These are phyloP conservation scores for Psittacula cyanocephala DNA, from an alignment of 2,113 vertebrate species.

Conservation along the genomic window DNA sequence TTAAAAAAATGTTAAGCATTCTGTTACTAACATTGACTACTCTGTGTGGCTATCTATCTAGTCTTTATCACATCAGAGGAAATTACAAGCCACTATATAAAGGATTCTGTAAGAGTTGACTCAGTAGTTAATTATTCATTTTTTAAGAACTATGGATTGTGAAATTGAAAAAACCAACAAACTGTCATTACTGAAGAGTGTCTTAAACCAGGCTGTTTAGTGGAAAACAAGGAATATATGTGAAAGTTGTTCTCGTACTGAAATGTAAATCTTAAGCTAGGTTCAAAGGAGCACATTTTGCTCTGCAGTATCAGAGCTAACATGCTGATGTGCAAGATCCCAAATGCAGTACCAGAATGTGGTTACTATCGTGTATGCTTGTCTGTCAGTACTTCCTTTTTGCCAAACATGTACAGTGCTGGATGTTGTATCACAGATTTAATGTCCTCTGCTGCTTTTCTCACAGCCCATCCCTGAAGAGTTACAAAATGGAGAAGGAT, in stretches of 20 bases:
- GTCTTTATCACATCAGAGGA: background rate
- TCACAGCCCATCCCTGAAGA: constrained; percentile 91
- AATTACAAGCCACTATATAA: background rate
- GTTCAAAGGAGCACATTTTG: background rate
- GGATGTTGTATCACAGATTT: background rate
- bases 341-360: background rate
- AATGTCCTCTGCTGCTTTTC: background rate
- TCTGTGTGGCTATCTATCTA: background rate
- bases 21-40: background rate
- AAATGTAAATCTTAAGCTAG: background rate
- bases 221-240: background rate
- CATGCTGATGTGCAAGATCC: background rate
- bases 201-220: background rate
- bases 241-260: background rate
- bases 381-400: background rate
- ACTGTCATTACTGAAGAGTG: background rate
- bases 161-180: background rate
- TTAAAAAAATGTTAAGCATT: background rate
- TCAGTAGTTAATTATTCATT: background rate
- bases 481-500: constrained; percentile 92
- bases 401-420: background rate
- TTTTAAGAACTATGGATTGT: background rate
- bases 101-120: background rate
- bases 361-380: accelerated
- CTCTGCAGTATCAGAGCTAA: background rate